Conservation (phyloP, 2,888 invertebrate genomes). For the Torymus texanus region DNA sequence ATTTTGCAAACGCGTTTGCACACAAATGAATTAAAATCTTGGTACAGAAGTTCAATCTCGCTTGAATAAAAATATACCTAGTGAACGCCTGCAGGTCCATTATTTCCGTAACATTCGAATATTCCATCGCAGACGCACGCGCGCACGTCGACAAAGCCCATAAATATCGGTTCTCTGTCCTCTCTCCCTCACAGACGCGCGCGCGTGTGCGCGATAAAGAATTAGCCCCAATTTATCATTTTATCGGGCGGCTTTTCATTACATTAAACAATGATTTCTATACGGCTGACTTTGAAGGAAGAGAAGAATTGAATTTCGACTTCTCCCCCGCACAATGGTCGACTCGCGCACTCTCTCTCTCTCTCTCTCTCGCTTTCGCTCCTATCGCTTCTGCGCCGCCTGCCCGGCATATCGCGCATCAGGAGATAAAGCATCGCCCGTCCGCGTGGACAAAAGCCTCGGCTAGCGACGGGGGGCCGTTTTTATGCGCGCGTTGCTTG, state of each 20-base stretch:
- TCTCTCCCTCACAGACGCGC: no score
- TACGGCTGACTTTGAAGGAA: constrained; percentile 38
- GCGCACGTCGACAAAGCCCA: not conserved
- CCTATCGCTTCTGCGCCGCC: constrained; percentile 24
- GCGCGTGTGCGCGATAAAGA: constrained; percentile 18
- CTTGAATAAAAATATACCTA: no score
- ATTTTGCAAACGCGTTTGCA: no score
- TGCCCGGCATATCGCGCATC: no score
- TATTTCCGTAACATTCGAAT: not conserved
- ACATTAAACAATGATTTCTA: constrained; percentile 55
- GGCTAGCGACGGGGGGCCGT: no score
- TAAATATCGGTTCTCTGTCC: constrained; percentile 16
- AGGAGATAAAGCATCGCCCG: no score
- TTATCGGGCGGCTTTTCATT: constrained; percentile 50
- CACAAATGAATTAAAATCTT: no score
- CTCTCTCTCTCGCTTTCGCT: constrained; percentile 44
- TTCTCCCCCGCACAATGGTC: not conserved
- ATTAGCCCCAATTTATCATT: constrained; percentile 45
- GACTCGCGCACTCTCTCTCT: not conserved
- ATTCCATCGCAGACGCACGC: not conserved
- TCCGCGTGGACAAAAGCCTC: no score
- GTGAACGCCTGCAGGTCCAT: not conserved
- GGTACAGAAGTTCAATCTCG: no score
- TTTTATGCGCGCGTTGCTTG: not conserved
- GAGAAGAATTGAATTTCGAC: constrained; percentile 49